Conservation (phyloP, 2,888 invertebrate genomes). For the Trisateles emortualis region DNA sequence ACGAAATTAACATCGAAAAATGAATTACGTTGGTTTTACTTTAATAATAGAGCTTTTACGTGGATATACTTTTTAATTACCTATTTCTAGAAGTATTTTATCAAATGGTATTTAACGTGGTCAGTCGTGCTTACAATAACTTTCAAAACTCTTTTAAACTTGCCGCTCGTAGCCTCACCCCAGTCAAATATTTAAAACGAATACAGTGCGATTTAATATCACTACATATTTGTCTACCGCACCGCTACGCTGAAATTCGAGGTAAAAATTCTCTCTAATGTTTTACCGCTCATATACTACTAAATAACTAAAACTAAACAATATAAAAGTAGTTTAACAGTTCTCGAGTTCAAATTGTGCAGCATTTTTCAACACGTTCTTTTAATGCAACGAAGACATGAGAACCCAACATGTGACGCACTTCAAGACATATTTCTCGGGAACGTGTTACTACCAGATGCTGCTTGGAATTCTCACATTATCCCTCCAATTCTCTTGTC, state of each 20-base stretch:
- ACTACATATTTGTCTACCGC: neutral
- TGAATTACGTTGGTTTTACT: constrained; percentile 44
- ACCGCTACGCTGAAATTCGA: neutral
- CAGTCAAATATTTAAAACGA: neutral
- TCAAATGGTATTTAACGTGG: constrained; percentile 4
- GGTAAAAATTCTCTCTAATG: constrained; percentile 15
- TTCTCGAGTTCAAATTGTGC: constrained; percentile 3
- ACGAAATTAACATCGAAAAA: constrained; percentile 48
- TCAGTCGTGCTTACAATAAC: neutral
- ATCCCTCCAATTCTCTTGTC: constrained; percentile 28
- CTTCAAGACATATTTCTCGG: constrained; percentile 38
- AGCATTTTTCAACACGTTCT: constrained; percentile 33
- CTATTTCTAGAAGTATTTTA: constrained; percentile 15
- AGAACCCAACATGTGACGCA: constrained; percentile 38
- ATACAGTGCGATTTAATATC: neutral
- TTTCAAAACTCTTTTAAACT: neutral
- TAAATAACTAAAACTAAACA: too few relatives aligned
- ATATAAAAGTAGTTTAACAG: constrained; percentile 28
- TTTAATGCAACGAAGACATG: constrained; percentile 32
- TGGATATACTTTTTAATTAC: constrained; percentile 29
- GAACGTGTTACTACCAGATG: constrained; percentile 40
- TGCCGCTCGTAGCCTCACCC: neutral
- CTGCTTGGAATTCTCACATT: constrained; percentile 40
- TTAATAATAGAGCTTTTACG: constrained; percentile 39
- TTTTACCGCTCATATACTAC: constrained; percentile 4